Evolutionary conservation across 2,113 vertebrate genomes (phyloP), one percentile per base, ranked within the genome.

Genomic region (Anas platyrhynchos): DNA sequence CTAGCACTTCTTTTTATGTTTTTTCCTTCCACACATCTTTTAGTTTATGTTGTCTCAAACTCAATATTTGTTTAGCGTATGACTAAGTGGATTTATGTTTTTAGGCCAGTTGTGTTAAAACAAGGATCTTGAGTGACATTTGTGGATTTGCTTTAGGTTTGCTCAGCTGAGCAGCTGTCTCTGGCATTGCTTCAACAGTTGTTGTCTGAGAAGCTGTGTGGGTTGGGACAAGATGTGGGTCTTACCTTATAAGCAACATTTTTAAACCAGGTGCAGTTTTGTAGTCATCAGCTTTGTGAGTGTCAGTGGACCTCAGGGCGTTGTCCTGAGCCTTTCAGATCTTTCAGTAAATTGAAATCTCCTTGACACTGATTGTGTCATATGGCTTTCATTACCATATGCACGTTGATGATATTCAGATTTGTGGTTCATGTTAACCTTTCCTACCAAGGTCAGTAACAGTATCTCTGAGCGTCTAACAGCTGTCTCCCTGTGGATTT

Each of bases 371-470:
- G 96, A 93, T 95, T 95, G 44, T 94, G 65, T 92, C 95, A 94
- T 95, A 83, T 96, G 97, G 95, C 59, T 97, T 96, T 97, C 87
- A 97, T 97, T 97, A 95, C 31, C 76, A 72, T 65, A 54, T 88
- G 85, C 67, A 77, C 1, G 3, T 48, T 89, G 95, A 94, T 89
- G 95, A 93, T 96, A 95, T 91, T 97, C 88, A 93, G 95, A 92
- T 94, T 96, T 18, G 13, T 93, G 91, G 91, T 96, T 94, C 81
- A 48, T 1, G 74, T 96, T 97, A 96, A 97, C 96, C 97, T 97
- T 94, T 96, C 79, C 96, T 96, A 90, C 95, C 73, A 84, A 95
- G 95, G 96, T 96, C 92, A 87, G 97, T 96, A 97, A 97, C 84
- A 94, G 80, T 93, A 97, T 93, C 95, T 95, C 86, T 91, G 61